Evolutionary conservation across 2,797 vertebrate genomes (phyloP).

Genomic region (Enteromius viviparus): DNA sequence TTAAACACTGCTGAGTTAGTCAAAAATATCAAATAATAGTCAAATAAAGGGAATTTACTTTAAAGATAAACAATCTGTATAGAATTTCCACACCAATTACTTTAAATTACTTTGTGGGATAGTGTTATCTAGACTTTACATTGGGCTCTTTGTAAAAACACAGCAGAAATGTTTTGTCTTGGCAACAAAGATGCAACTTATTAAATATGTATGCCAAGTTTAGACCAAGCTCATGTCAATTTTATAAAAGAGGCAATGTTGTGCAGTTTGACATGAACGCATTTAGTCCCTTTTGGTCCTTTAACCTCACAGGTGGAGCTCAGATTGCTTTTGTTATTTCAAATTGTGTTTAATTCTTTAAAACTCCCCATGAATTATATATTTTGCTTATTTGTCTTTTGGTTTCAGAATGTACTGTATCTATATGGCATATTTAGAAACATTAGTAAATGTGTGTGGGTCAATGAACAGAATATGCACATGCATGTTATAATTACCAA

Average conservation of each 20-base stretch:
- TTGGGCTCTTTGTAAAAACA: background rate
- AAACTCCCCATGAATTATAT: background rate
- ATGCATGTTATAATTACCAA: background rate
- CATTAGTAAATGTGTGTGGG: background rate
- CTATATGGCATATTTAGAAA: background rate
- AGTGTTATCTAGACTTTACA: background rate
- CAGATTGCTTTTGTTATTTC: background rate
- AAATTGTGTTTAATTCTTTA: background rate
- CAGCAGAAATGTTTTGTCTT: constrained; percentile 50
- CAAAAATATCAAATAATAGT: background rate
- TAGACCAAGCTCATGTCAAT: constrained; percentile 69
- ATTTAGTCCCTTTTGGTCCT: constrained; percentile 15
- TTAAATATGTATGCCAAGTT: constrained; percentile 76
- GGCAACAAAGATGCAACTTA: constrained; percentile 60
- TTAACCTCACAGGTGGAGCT: background rate
- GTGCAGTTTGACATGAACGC: constrained; percentile 48
- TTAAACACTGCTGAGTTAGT: background rate
- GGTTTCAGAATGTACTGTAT: background rate
- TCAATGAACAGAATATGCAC: background rate
- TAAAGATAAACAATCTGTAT: background rate
- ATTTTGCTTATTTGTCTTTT: background rate
- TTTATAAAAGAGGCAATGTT: constrained; percentile 69
- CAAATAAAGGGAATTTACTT: background rate
- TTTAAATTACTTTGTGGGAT: background rate
- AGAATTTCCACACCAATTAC: background rate